Evolutionary conservation across 2,797 vertebrate genomes (phyloP).

Genomic region (Luscinia megarhynchos): DNA sequence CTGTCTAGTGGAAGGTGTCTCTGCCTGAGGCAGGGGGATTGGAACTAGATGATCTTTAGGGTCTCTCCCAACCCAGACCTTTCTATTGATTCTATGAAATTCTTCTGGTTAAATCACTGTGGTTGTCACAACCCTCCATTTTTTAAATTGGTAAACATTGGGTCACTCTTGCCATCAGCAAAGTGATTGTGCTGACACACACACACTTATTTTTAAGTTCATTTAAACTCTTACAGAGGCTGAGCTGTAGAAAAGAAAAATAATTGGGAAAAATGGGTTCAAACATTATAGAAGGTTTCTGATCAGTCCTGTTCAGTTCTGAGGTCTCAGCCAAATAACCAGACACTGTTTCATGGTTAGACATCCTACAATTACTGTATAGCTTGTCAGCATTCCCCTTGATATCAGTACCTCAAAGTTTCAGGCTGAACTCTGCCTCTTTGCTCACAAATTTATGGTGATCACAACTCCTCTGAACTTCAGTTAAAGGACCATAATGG

Average conservation of each 20-base stretch:
- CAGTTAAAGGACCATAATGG: neutral
- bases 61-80: neutral
- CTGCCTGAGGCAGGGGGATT: rapidly evolving
- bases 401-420: neutral
- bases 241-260: neutral
- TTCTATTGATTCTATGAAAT: neutral
- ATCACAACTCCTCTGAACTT: neutral
- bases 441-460: neutral
- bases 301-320: neutral
- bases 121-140: neutral
- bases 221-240: neutral
- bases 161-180: neutral
- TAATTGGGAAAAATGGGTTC: neutral
- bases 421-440: neutral
- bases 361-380: neutral
- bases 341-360: neutral
- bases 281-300: neutral
- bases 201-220: neutral
- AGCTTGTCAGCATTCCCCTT: neutral
- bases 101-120: neutral
- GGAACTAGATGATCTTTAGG: neutral
- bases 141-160: neutral
- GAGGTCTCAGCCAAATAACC: neutral
- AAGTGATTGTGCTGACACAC: neutral
- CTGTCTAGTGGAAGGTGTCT: neutral